phyloP scores from a whole-genome alignment of 2,797 vertebrate genomes.

The Sebastes hubbsi region DNA sequence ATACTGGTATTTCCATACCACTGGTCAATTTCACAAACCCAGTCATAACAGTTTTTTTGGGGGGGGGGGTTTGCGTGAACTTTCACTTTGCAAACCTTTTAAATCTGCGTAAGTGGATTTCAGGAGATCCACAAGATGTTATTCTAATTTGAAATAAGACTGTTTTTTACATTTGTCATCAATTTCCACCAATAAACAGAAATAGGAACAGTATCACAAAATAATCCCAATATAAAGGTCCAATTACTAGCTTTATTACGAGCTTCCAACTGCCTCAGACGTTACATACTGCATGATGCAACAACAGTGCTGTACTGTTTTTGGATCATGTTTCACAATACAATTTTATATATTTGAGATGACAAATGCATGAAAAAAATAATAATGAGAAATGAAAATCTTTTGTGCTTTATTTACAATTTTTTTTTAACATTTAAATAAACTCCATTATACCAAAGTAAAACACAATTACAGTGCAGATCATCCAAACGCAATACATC shows the following conservation, averaged over 20 bases:
- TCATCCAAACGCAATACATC: neutral
- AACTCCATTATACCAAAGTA: neutral
- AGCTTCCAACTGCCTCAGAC: neutral
- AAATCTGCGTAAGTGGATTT: neutral
- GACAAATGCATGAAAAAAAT: neutral
- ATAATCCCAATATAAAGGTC: neutral
- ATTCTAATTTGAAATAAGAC: neutral
- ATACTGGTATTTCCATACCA: slow-evolving; percentile 50
- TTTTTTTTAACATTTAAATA: neutral
- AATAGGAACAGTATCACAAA: neutral
- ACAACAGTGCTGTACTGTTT: neutral
- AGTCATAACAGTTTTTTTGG: neutral
- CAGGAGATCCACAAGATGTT: neutral
- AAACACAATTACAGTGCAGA: neutral
- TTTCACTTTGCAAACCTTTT: neutral
- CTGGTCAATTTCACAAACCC: slow-evolving; percentile 59
- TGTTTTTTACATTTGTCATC: neutral
- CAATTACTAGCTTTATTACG: neutral
- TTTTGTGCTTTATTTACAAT: neutral
- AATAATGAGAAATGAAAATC: neutral
- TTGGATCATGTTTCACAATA: neutral
- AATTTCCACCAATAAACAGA: neutral
- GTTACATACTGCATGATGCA: slow-evolving; percentile 15
- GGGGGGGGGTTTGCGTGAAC: neutral
- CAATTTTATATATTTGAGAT: neutral